phyloP scores from a whole-genome alignment of 64 coral and sea anemone genomes.

The Stichodactyla mertensii region DNA sequence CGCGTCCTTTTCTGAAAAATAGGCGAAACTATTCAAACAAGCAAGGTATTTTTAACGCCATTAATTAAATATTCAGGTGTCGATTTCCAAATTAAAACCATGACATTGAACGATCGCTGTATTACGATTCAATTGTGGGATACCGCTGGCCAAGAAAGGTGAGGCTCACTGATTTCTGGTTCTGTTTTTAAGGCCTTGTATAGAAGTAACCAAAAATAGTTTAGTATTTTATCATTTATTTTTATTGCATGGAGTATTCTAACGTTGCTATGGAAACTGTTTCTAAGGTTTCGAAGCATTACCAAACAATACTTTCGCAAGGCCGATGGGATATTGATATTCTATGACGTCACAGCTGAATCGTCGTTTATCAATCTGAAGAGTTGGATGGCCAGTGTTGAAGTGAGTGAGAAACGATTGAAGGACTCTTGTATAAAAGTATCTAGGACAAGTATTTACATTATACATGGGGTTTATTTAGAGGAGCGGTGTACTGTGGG shows the following conservation, averaged over 20 bases:
- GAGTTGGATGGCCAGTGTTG: conserved; percentile 96
- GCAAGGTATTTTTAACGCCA: background rate
- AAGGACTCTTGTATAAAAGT: background rate
- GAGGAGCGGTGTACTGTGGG: too few species aligned
- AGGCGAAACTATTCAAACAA: background rate
- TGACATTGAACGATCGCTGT: conserved; percentile 49
- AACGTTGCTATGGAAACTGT: background rate
- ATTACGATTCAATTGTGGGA: conserved; percentile 93
- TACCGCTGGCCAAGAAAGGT: conserved; percentile 99
- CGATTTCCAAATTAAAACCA: conserved; percentile 93
- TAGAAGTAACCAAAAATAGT: too few species aligned
- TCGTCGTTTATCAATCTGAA: conserved; percentile 92
- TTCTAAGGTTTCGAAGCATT: conserved; percentile 87
- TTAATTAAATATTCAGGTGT: conserved; percentile 54
- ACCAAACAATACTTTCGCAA: conserved; percentile 99
- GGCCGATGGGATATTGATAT: conserved; percentile 87
- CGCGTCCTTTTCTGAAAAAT: too few species aligned
- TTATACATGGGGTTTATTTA: too few species aligned
- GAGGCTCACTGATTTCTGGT: background rate
- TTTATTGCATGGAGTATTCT: background rate
- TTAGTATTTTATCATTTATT: too few species aligned
- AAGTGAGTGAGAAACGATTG: conserved; percentile 30
- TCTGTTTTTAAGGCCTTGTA: too few species aligned
- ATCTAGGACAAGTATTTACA: too few species aligned
- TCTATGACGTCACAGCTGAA: conserved; percentile 95